Base-by-base conservation (phyloP, 2,888 invertebrate genomes). In the Marronus borbonicus region DNA sequence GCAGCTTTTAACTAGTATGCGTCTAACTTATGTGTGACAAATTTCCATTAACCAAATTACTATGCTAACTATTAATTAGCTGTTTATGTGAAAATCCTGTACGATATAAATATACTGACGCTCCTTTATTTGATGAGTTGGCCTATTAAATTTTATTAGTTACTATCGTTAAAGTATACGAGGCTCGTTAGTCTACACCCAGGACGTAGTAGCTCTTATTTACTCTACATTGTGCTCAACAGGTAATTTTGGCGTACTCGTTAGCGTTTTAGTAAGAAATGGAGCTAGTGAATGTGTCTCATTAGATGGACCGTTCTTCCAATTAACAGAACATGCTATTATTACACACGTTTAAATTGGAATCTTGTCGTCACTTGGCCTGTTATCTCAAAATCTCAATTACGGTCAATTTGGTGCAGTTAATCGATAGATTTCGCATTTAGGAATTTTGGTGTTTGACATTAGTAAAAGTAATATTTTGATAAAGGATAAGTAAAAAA, bases 301-400 rank as follows among this genome's bases (percentile, higher is more conserved):
- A 58, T 70, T 70, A 58, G n/a, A 20, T n/a, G 31, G 36, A 70
- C 70, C 55, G 70, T 70, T 70, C 36, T 14, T 70, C 36, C 70
- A 70, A 70, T 70, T 70, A 70, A 70, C 70, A 36, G 36, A 55
- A 55, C 20, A 36, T 36, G 4, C 17, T 17, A 55, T 36, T 58
- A 70, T 55, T 70, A 70, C 36, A 36, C 70, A 36, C 7, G 39
- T 58, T 55, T 36, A 55, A 58, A 58, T 55, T 70, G 20, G 39
- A 52, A 55, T 70, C 0, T 62, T 72, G 58, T 39, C 55, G 52
- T 17, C 52, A 1, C 31, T 36, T 36, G 5, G 31, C 31, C 31
- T 5, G 31, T 36, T 36, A 36, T 36, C 5, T 36, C 31, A 36
- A 36, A 36, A 36, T 36, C 31, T 36, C 31, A 36, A 7, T 36